A percentile compares a stretch with the other conserved stretches of the same genome.
These are phyloP conservation scores for Bradynema listronoti DNA, from an alignment of 1,140 invertebrate genomes.

Conservation along the genomic window DNA sequence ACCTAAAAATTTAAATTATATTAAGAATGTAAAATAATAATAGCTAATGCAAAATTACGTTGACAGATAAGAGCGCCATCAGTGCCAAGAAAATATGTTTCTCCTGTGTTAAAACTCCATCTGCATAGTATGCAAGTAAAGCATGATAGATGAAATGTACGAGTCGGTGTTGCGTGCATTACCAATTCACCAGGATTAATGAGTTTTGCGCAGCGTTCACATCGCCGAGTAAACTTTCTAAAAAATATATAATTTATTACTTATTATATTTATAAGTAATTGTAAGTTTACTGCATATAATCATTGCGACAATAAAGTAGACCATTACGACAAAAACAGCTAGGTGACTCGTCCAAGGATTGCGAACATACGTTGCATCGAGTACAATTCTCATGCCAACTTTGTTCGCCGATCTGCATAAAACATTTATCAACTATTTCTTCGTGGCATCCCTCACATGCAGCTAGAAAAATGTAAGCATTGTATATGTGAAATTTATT, in stretches of 20 bases:
- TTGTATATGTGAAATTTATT: no score
- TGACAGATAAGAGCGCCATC: slow-evolving; percentile 28
- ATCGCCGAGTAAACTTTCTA: slow-evolving; percentile 19
- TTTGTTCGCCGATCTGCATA: slow-evolving; percentile 23
- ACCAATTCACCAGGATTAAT: slow-evolving; percentile 28
- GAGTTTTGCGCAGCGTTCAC: slow-evolving; percentile 15
- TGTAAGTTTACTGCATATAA: slow-evolving; percentile 29
- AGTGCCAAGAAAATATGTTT: slow-evolving; percentile 17
- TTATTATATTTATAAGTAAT: neutral
- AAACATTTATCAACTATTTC: slow-evolving; percentile 25
- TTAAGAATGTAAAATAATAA: neutral
- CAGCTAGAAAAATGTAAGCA: slow-evolving; percentile 5
- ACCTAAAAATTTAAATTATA: neutral
- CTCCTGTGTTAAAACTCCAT: slow-evolving; percentile 15
- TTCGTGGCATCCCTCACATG: slow-evolving; percentile 16
- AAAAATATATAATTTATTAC: slow-evolving; percentile 6
- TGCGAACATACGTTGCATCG: slow-evolving; percentile 20
- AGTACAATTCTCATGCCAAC: slow-evolving; percentile 29
- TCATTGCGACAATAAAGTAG: slow-evolving; percentile 22
- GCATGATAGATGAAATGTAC: slow-evolving; percentile 18
- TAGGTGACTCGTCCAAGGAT: slow-evolving; percentile 14
- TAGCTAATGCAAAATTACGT: slow-evolving; percentile 15
- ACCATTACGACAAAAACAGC: slow-evolving; percentile 21
- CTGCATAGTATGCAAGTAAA: slow-evolving; percentile 25
- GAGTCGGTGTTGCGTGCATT: slow-evolving; percentile 10